Evolutionary conservation across 53 echinoderm and acorn worm genomes (phyloP).

Genomic region (Echinarachnius parma): DNA sequence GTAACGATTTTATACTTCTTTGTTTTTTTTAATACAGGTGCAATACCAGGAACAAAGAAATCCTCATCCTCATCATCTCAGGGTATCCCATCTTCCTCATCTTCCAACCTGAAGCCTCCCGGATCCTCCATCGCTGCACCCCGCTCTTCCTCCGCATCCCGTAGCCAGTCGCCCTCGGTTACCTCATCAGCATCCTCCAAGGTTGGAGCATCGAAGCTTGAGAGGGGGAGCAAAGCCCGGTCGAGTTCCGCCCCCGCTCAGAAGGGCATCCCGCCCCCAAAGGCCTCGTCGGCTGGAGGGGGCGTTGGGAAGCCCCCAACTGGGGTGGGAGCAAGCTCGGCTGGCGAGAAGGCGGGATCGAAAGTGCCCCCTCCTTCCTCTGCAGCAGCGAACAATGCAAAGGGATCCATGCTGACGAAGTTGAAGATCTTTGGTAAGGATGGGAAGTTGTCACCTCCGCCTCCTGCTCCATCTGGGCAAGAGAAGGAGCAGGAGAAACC

Average conservation of each 20-base stretch:
- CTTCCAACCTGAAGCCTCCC: conserved; percentile 59
- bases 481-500: conserved; percentile 45
- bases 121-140: conserved; percentile 15
- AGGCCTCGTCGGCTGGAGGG: not conserved
- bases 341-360: conserved; percentile 51
- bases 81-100: conserved; percentile 50
- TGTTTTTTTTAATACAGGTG: conserved; percentile 31
- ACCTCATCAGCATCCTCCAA: conserved; percentile 1
- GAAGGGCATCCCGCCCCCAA: conserved; percentile 43
- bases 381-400: conserved; percentile 9
- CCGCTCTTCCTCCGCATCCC: conserved; percentile 37
- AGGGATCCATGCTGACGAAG: conserved; percentile 94
- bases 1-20: too few relatives aligned
- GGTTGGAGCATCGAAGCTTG: not conserved
- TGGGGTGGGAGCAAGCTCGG: too few relatives aligned
- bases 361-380: conserved; percentile 71
- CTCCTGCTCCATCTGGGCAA: conserved; percentile 40
- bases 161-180: conserved; percentile 30
- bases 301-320: not conserved
- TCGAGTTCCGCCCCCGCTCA: conserved; percentile 43
- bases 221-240: conserved; percentile 21
- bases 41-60: conserved; percentile 35
- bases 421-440: conserved; percentile 70
- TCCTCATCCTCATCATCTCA: conserved; percentile 58
- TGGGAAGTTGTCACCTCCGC: conserved; percentile 16